Conservation (phyloP, 1,140 invertebrate species). For the Ceratosolen solmsi region DNA sequence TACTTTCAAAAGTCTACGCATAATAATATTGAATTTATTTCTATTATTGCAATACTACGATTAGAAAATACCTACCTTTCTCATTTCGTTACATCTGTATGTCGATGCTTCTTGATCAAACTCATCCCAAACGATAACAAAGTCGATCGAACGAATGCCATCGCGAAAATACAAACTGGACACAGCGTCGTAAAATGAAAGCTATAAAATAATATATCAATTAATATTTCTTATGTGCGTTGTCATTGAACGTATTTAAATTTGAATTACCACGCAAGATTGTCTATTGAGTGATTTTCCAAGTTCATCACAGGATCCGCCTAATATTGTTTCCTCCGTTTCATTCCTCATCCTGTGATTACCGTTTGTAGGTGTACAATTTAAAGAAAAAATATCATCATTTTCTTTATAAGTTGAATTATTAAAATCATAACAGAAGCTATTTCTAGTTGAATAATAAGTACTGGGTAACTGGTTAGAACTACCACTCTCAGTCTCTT, state of each 20-base stretch:
- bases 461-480: slow-evolving; percentile 43
- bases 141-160: slow-evolving; percentile 82
- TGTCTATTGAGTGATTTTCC: slow-evolving; percentile 51
- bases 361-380: neutral
- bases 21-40: neutral
- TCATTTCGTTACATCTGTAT: slow-evolving; percentile 54
- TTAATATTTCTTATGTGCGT: neutral
- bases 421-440: slow-evolving; percentile 29
- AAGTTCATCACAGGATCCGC: slow-evolving; percentile 57
- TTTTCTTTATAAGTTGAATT: slow-evolving; percentile 9
- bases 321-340: slow-evolving; percentile 56
- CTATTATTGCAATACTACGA: neutral
- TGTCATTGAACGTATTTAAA: slow-evolving; percentile 15
- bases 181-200: slow-evolving; percentile 34
- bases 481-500: slow-evolving; percentile 20
- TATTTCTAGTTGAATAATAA: slow-evolving; percentile 40
- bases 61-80: slow-evolving; percentile 64
- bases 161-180: slow-evolving; percentile 78
- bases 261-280: slow-evolving; percentile 53
- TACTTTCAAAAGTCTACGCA: slow-evolving; percentile 77
- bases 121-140: slow-evolving; percentile 83
- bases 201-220: slow-evolving; percentile 21
- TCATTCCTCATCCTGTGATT: slow-evolving; percentile 38
- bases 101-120: slow-evolving; percentile 62
- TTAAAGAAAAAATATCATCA: slow-evolving; percentile 29